phyloP scores from a whole-genome alignment of 2,113 vertebrate species.

The Gadus chalcogrammus region DNA sequence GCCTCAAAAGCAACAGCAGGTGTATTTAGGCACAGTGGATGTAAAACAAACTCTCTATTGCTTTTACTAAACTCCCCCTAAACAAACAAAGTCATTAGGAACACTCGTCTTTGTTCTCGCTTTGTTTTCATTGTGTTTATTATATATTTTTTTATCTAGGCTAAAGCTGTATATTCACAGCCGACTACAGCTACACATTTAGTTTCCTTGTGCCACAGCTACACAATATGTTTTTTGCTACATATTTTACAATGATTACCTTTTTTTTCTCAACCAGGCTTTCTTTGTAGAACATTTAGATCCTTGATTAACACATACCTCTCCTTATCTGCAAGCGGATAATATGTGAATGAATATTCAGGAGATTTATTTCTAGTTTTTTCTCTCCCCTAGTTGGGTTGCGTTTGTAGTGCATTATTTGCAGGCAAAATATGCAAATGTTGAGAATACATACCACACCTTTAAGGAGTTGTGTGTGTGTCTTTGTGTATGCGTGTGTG shows the following conservation, averaged over 20 bases:
- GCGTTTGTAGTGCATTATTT: slow-evolving; percentile 63
- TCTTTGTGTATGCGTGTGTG: slow-evolving; percentile 54
- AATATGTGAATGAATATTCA: slow-evolving; percentile 73
- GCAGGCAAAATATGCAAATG: slow-evolving; percentile 66
- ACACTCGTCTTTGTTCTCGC: slow-evolving; percentile 26
- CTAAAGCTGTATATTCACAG: slow-evolving; percentile 56
- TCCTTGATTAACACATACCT: slow-evolving; percentile 73
- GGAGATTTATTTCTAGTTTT: slow-evolving; percentile 21
- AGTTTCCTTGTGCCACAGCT: slow-evolving; percentile 34
- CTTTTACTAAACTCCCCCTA: slow-evolving; percentile 24
- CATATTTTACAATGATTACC: slow-evolving; percentile 26
- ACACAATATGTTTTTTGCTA: slow-evolving; percentile 34
- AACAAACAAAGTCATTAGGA: slow-evolving; percentile 54
- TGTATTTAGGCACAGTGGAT: slow-evolving; percentile 36
- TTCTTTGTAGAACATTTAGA: slow-evolving; percentile 67
- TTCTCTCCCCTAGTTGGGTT: slow-evolving; percentile 22
- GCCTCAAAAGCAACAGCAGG: neutral
- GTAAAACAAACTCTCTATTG: slow-evolving; percentile 49
- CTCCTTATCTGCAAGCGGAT: slow-evolving; percentile 67
- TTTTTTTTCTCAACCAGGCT: slow-evolving; percentile 9
- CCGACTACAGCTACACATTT: slow-evolving; percentile 64
- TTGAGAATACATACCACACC: slow-evolving; percentile 34
- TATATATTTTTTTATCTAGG: slow-evolving; percentile 39
- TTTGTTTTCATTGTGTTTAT: slow-evolving; percentile 29
- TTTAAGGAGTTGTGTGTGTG: slow-evolving; percentile 59